These are phyloP conservation scores for Drosophila ogumai DNA, from an alignment of 1,140 invertebrate species.

Conservation along the genomic window DNA sequence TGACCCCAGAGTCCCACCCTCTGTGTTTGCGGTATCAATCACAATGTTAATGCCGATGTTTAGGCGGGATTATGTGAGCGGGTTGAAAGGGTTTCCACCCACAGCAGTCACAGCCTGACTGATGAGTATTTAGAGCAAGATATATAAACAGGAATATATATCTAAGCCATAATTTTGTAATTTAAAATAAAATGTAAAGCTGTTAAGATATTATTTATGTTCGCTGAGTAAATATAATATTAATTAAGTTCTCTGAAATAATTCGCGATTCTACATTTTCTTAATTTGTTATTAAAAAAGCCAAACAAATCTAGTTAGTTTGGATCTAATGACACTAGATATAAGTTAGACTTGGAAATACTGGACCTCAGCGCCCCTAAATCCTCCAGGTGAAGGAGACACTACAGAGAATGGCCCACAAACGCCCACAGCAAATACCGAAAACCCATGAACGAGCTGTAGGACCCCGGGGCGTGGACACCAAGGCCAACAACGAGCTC, in stretches of 20 bases:
- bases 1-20: not conserved
- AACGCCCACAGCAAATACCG: conserved; percentile 46
- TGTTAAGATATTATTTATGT: too few relatives aligned
- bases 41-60: conserved; percentile 57
- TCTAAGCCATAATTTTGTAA: too few relatives aligned
- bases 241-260: too few relatives aligned
- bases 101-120: conserved; percentile 2
- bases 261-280: too few relatives aligned
- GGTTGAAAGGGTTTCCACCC: conserved; percentile 19
- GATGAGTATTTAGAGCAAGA: conserved; percentile 1
- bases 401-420: conserved; percentile 31
- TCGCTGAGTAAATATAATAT: too few relatives aligned
- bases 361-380: conserved; percentile 22
- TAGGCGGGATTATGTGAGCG: conserved; percentile 22
- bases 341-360: conserved; percentile 1
- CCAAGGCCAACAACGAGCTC: conserved; percentile 64
- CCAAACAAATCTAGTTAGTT: not conserved
- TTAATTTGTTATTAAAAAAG: not conserved
- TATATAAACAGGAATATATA: not conserved
- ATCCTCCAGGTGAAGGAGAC: not conserved
- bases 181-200: too few relatives aligned
- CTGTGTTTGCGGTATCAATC: conserved; percentile 67
- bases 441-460: conserved; percentile 53
- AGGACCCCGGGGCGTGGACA: conserved; percentile 63
- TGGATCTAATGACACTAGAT: conserved; percentile 1